Evolutionary conservation across 2,888 invertebrate species (phyloP).

Genomic region (Tetheella fluctuosa): DNA sequence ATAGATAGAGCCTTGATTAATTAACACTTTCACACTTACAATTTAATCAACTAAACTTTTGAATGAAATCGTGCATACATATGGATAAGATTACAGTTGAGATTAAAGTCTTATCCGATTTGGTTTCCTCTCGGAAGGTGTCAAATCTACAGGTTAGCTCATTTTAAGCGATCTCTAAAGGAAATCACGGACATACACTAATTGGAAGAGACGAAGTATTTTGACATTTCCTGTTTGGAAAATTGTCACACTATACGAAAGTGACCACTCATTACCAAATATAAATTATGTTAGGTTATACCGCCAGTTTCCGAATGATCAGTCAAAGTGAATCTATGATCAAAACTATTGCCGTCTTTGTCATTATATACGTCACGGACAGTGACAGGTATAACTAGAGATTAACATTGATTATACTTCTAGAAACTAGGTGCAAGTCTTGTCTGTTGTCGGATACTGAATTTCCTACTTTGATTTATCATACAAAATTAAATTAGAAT

Average conservation of each 20-base stretch:
- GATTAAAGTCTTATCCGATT: background rate
- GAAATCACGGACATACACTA: background rate
- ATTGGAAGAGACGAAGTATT: background rate
- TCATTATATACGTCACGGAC: no score
- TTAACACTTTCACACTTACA: background rate
- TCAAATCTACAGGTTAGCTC: background rate
- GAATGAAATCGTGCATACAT: background rate
- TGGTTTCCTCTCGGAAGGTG: background rate
- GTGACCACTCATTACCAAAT: background rate
- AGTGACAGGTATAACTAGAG: no score
- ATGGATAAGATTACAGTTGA: no score
- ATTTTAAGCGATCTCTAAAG: background rate
- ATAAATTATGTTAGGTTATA: background rate
- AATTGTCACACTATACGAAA: background rate
- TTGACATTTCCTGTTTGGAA: background rate
- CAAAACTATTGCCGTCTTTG: no score
- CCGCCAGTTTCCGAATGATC: no score
- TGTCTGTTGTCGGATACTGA: background rate
- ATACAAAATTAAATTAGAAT: no score
- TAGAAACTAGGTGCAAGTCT: no score
- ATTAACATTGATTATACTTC: no score
- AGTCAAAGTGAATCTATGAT: no score
- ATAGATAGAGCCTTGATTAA: background rate
- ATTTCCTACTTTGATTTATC: background rate
- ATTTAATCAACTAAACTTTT: background rate